These are phyloP conservation scores for Meteorus sp. DNA, from an alignment of 1,140 invertebrate species.

Conservation along the genomic window DNA sequence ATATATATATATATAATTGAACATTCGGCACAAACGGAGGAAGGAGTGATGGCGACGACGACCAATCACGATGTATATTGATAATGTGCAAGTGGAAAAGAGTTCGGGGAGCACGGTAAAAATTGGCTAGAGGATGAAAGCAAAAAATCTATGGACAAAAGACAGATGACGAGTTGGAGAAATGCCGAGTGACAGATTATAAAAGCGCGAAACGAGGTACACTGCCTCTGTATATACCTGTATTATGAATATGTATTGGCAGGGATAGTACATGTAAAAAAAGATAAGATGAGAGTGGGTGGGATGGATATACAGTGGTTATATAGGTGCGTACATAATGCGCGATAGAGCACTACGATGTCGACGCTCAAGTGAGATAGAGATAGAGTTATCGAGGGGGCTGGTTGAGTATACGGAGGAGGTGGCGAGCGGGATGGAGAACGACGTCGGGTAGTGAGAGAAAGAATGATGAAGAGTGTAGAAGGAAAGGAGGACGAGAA, in stretches of 20 bases:
- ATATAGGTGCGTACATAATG: constrained; percentile 14
- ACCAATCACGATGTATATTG: too few species aligned
- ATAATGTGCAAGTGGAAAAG: not conserved
- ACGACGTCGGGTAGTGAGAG: constrained; percentile 3
- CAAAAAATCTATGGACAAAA: not conserved
- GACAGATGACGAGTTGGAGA: constrained; percentile 10
- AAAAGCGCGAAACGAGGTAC: not conserved
- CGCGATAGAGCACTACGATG: not conserved
- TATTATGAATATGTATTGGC: not conserved
- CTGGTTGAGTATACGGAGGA: constrained; percentile 30
- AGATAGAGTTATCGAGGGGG: constrained; percentile 19
- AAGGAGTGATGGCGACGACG: too few species aligned
- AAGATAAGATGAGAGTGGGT: too few species aligned
- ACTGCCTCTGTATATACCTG: too few species aligned
- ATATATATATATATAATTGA: too few species aligned
- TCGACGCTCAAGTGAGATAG: constrained; percentile 15
- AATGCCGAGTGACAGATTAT: constrained; percentile 19
- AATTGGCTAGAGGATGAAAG: constrained; percentile 15
- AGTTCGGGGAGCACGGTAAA: not conserved
- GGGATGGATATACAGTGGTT: not conserved
- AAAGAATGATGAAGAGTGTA: constrained; percentile 27
- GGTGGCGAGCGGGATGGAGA: constrained; percentile 30
- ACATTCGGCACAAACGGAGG: too few species aligned
- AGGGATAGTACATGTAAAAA: not conserved
- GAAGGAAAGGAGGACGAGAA: constrained; percentile 19